Percentiles rank a stretch among this genome's conserved stretches.
Conservation (phyloP, 64 coral and sea anemone species). For the Cladopsammia gracilis region DNA sequence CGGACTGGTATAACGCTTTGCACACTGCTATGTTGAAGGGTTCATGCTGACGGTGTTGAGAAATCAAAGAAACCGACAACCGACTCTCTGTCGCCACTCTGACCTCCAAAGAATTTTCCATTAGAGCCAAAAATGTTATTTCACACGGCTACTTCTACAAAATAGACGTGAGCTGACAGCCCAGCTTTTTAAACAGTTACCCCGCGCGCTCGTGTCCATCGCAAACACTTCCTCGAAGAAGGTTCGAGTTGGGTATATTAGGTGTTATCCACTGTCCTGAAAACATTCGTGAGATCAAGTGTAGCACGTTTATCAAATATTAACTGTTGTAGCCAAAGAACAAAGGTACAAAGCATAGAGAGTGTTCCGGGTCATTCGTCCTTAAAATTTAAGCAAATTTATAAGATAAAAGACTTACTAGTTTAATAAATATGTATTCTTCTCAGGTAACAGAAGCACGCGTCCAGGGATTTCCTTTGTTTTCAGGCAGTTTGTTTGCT, state of each 20-base stretch:
- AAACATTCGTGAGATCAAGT: not conserved
- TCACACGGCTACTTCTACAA: slow-evolving; percentile 27
- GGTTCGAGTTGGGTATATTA: not conserved
- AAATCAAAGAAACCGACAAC: slow-evolving; percentile 94
- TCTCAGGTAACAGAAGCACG: slow-evolving; percentile 1
- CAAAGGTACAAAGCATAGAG: slow-evolving; percentile 25
- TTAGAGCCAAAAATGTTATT: slow-evolving; percentile 82
- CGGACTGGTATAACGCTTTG: slow-evolving; percentile 27
- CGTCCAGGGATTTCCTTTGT: slow-evolving; percentile 9
- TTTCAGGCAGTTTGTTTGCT: not conserved
- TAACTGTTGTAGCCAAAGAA: slow-evolving; percentile 38
- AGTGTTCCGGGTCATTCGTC: slow-evolving; percentile 62
- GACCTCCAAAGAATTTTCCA: slow-evolving; percentile 95
- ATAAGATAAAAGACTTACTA: slow-evolving; percentile 5
- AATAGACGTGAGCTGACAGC: slow-evolving; percentile 32
- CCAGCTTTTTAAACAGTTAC: not conserved
- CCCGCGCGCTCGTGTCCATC: not conserved
- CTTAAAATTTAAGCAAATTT: slow-evolving; percentile 65
- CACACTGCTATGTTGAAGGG: not conserved
- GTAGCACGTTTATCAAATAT: slow-evolving; percentile 63
- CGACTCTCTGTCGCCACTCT: slow-evolving; percentile 88
- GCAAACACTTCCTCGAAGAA: not conserved
- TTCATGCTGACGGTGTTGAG: slow-evolving; percentile 29
- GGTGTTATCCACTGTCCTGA: not conserved
- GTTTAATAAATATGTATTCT: slow-evolving; percentile 36